Percentiles rank a stretch among this genome's conserved stretches.
These are phyloP conservation scores for Hyles euphorbiae DNA, from an alignment of 1,140 invertebrate genomes.

Conservation along the genomic window DNA sequence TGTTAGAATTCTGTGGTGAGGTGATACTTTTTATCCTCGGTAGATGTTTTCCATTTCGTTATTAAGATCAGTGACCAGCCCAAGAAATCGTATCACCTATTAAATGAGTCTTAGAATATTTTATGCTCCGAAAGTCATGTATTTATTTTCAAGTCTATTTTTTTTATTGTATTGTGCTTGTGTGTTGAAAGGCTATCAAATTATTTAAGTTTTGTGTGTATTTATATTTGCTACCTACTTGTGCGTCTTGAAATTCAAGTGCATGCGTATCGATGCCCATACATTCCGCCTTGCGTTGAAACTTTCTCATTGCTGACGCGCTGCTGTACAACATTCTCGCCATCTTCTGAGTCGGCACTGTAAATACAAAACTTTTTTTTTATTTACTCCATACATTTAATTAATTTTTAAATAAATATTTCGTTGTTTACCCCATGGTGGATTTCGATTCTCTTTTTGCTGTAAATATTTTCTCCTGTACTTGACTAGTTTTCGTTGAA, in stretches of 20 bases:
- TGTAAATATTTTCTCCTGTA: constrained; percentile 85
- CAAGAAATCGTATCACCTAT: too few species aligned
- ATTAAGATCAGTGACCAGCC: too few species aligned
- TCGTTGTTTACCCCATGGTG: constrained; percentile 86
- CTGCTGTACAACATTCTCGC: constrained; percentile 92
- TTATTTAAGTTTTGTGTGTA: too few species aligned
- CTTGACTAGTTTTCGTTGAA: constrained; percentile 86
- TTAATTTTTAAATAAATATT: neutral
- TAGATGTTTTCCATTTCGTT: too few species aligned
- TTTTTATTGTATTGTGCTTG: too few species aligned
- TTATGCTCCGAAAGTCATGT: too few species aligned
- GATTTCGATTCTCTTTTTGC: constrained; percentile 84
- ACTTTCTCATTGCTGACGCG: constrained; percentile 89
- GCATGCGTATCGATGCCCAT: constrained; percentile 91
- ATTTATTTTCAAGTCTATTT: too few species aligned
- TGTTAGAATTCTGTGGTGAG: too few species aligned
- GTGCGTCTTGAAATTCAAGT: constrained; percentile 87
- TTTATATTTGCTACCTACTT: constrained; percentile 55
- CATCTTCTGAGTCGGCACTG: constrained; percentile 96
- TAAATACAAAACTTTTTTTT: constrained; percentile 18
- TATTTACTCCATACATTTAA: neutral
- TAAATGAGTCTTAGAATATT: too few species aligned
- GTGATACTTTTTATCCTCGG: too few species aligned
- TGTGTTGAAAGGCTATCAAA: too few species aligned
- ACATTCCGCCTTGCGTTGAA: constrained; percentile 90